Conservation (phyloP, 2,797 vertebrate genomes). For the Gephyroberyx darwinii region DNA sequence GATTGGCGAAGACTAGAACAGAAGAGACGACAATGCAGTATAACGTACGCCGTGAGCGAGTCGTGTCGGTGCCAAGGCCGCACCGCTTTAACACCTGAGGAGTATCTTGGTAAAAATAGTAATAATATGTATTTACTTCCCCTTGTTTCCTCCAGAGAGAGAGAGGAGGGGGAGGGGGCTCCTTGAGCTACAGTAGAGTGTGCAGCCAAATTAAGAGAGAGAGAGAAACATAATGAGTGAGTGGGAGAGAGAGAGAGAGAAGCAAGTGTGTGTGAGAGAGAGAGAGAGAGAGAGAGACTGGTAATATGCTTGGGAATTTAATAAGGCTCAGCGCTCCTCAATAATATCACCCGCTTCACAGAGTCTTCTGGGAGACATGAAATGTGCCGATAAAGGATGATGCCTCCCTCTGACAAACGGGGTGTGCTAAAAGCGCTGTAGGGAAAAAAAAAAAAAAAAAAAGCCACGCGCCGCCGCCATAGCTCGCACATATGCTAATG, state of each 20-base stretch:
- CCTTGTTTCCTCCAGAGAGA: slow-evolving; percentile 68
- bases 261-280: slow-evolving; percentile 47
- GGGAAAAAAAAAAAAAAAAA: slow-evolving; percentile 22
- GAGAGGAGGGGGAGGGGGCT: slow-evolving; percentile 29
- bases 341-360: slow-evolving; percentile 81
- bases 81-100: slow-evolving; percentile 66
- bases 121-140: slow-evolving; percentile 73
- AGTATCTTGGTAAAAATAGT: slow-evolving; percentile 51
- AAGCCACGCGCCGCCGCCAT: slow-evolving; percentile 43
- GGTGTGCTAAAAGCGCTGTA: slow-evolving; percentile 66
- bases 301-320: slow-evolving; percentile 85
- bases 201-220: slow-evolving; percentile 70
- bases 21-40: slow-evolving; percentile 21
- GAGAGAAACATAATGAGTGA: slow-evolving; percentile 63
- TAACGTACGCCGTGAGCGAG: slow-evolving; percentile 30
- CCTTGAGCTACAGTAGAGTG: slow-evolving; percentile 49
- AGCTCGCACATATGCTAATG: slow-evolving; percentile 70
- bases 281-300: slow-evolving; percentile 63
- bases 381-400: slow-evolving; percentile 80
- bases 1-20: slow-evolving; percentile 50
- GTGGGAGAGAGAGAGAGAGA: slow-evolving; percentile 42
- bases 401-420: slow-evolving; percentile 77
- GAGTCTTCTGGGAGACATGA: slow-evolving; percentile 79
- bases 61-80: slow-evolving; percentile 44
- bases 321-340: slow-evolving; percentile 83